These are phyloP conservation scores for Lutjanus argentimaculatus DNA, from an alignment of 2,797 vertebrate genomes.

Conservation along the genomic window DNA sequence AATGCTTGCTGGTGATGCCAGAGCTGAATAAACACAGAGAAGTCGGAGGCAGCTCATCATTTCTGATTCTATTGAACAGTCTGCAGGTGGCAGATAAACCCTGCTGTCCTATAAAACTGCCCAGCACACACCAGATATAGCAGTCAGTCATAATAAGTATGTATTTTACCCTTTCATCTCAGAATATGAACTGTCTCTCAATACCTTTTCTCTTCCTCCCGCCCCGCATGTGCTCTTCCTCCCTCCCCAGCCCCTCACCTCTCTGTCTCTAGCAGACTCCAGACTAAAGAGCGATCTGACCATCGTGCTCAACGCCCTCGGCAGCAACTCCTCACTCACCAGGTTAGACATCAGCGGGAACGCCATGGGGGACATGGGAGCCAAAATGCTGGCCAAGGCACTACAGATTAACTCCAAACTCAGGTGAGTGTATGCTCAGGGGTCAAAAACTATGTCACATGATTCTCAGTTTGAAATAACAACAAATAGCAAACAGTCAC, in stretches of 20 bases:
- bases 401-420: constrained; percentile 99
- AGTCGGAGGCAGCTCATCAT: constrained; percentile 7
- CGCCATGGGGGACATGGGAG: constrained; percentile 98
- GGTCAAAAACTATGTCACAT: not conserved
- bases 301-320: constrained; percentile 95
- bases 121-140: not conserved
- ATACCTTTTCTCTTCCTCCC: not conserved
- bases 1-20: not conserved
- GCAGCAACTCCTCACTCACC: constrained; percentile 96
- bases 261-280: constrained; percentile 96
- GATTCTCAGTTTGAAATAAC: not conserved
- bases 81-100: constrained; percentile 22
- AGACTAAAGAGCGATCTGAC: constrained; percentile 95
- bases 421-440: constrained; percentile 81
- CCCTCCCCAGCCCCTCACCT: constrained; percentile 91
- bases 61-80: not conserved
- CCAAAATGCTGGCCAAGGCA: constrained; percentile 98
- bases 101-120: not conserved
- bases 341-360: constrained; percentile 97
- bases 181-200: constrained; percentile 7
- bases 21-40: constrained; percentile 19
- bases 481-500: too few relatives aligned
- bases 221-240: not conserved
- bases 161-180: constrained; percentile 1
- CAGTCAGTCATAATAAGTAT: not conserved